Base-by-base conservation (phyloP, 2,797 vertebrate species). In the Paguma larvata region DNA sequence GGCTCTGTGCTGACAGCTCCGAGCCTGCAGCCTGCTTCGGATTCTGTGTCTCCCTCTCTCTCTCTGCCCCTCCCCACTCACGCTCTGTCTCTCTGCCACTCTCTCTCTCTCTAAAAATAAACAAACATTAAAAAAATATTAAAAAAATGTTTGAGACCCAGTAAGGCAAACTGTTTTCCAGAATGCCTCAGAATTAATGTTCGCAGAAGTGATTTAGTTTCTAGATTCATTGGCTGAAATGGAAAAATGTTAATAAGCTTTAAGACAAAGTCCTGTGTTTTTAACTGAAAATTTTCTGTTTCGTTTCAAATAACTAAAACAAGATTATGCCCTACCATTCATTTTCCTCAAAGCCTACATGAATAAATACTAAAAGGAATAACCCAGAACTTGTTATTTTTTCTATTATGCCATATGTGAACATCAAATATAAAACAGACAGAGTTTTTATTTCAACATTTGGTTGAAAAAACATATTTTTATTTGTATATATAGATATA, bases 121-220 rank as follows among this genome's bases (percentile, higher is more conserved):
- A 10, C 23, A 23, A 59, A 59, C 56, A 59, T 59, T 9, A 59
- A 59, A 59, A 56, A 53, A 53, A 19, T 2, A 38, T 38, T 38
- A 38, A 38, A 38, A 38, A 44, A 59, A 63, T 56, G 13, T 85
- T 67, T 75, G 51, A 51, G 19, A 88, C 79, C 56, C 30, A 87
- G 13, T 84, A 65, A 90, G 32, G 48, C 70, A 78, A 65, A 65
- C 18, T 84, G 41, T 87, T 93, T 93, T 68, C 53, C 53, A 94
- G 53, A 89, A 67, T 93, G 15, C 30, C 30, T 34, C 25, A 51
- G 68, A 72, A 80, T 82, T 63, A 91, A 77, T 84, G 10, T 44
- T 83, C 41, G 95, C 34, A 75, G 38, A 92, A 67, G 80, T 78
- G 88, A 72, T 27, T 85, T 80, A 23, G 59, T 85, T 97, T 94